These are phyloP conservation scores for Pitta sordida DNA, from an alignment of 2,113 vertebrate genomes.

Conservation along the genomic window DNA sequence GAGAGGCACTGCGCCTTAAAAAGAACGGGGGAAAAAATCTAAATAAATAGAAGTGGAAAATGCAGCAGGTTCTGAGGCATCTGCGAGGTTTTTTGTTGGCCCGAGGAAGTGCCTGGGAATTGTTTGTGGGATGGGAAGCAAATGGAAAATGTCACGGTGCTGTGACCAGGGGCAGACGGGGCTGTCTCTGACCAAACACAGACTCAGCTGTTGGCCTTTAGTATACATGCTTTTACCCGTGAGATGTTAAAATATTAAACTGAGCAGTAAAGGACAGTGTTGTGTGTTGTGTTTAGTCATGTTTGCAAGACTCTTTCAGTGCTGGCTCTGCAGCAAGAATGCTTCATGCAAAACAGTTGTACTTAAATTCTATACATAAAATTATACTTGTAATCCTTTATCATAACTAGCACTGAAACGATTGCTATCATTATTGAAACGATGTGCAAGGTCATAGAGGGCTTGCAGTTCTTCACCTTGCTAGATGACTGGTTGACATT, in stretches of 20 bases:
- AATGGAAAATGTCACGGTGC: not conserved
- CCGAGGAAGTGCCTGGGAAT: not conserved
- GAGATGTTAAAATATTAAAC: not conserved
- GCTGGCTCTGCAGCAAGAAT: not conserved
- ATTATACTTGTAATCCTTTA: not conserved
- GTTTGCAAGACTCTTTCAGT: not conserved
- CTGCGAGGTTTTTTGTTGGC: not conserved
- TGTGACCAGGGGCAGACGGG: not conserved
- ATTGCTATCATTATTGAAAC: not conserved
- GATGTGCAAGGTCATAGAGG: not conserved
- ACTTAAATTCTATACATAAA: not conserved
- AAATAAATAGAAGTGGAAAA: not conserved
- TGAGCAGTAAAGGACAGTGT: not conserved
- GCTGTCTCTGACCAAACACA: accelerated
- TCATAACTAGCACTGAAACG: not conserved
- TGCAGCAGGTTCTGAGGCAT: not conserved
- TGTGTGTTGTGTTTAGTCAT: not conserved
- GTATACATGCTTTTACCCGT: accelerated
- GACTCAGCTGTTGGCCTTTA: not conserved
- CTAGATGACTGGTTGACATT: not conserved
- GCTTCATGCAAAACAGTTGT: not conserved
- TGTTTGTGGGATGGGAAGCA: not conserved
- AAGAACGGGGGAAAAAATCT: not conserved
- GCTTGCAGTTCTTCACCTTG: not conserved
- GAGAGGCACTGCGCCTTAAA: not conserved